These are phyloP conservation scores for Bos indicus DNA, from an alignment of 2,113 vertebrate genomes.

Conservation along the genomic window DNA sequence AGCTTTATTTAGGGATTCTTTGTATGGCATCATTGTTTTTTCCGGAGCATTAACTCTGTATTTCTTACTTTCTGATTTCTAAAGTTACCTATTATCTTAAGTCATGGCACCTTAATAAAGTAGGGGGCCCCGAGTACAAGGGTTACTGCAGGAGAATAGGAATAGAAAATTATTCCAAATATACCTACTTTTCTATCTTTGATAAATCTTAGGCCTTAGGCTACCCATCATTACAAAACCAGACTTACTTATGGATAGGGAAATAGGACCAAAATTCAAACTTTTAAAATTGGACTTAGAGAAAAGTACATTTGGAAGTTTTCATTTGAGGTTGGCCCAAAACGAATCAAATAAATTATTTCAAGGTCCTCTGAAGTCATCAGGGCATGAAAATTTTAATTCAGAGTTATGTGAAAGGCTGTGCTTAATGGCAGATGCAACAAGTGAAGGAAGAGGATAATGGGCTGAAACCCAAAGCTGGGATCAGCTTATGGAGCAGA, in stretches of 20 bases:
- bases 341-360: constrained; percentile 3
- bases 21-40: neutral
- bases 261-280: neutral
- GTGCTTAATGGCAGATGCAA: neutral
- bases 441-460: neutral
- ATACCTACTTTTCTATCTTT: neutral
- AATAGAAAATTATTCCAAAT: neutral
- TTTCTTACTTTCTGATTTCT: neutral
- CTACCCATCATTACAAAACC: neutral
- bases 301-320: neutral
- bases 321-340: neutral
- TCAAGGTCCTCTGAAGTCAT: neutral
- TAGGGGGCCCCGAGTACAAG: neutral
- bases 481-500: neutral
- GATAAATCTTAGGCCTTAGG: neutral
- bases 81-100: neutral
- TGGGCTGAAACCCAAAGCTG: neutral
- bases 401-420: neutral
- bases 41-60: neutral
- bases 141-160: neutral
- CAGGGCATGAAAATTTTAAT: neutral
- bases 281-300: neutral
- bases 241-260: neutral
- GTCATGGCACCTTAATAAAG: neutral
- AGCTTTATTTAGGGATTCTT: neutral